Evolutionary conservation across 1,140 invertebrate genomes (phyloP).

Genomic region (Monomorium pharaonis): DNA sequence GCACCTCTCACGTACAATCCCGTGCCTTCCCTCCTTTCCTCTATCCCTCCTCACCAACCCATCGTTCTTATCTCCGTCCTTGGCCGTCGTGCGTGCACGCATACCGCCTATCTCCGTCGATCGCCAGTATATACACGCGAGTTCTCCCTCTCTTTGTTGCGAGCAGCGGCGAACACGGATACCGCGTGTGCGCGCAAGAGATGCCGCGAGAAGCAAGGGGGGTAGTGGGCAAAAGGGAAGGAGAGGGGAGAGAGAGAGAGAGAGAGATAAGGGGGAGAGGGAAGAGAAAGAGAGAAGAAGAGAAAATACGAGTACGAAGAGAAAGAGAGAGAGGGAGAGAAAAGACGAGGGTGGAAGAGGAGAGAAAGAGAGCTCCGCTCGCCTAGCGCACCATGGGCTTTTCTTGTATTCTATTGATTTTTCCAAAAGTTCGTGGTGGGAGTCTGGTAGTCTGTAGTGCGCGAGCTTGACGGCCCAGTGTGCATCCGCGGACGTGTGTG

Average conservation of each 20-base stretch:
- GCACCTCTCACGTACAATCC: constrained; percentile 3
- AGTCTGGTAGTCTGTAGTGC: constrained; percentile 78
- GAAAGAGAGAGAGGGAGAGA: constrained; percentile 10
- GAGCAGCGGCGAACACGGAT: constrained; percentile 20
- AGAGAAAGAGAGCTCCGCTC: constrained; percentile 67
- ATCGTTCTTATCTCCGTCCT: constrained; percentile 41
- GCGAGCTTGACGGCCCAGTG: constrained; percentile 71
- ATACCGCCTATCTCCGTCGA: constrained; percentile 40
- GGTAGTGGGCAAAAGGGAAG: constrained; percentile 37
- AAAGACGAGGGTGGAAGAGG: constrained; percentile 33
- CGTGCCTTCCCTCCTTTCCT: neutral
- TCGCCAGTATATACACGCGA: constrained; percentile 35
- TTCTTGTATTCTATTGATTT: constrained; percentile 86
- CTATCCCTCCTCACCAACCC: neutral
- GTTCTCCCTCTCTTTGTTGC: constrained; percentile 27
- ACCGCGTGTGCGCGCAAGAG: constrained; percentile 20
- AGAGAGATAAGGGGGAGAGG: neutral
- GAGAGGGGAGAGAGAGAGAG: constrained; percentile 10
- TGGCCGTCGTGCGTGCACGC: constrained; percentile 51
- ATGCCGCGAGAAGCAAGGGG: constrained; percentile 28
- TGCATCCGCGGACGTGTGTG: neutral
- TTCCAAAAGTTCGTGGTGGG: constrained; percentile 83
- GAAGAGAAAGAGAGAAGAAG: constrained; percentile 8
- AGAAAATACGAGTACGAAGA: neutral
- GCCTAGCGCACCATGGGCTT: constrained; percentile 81